A percentile compares a stretch with the other conserved stretches of the same genome.
Evolutionary conservation across 2,113 vertebrate species (phyloP).

Genomic region (Mystacornis crossleyi): DNA sequence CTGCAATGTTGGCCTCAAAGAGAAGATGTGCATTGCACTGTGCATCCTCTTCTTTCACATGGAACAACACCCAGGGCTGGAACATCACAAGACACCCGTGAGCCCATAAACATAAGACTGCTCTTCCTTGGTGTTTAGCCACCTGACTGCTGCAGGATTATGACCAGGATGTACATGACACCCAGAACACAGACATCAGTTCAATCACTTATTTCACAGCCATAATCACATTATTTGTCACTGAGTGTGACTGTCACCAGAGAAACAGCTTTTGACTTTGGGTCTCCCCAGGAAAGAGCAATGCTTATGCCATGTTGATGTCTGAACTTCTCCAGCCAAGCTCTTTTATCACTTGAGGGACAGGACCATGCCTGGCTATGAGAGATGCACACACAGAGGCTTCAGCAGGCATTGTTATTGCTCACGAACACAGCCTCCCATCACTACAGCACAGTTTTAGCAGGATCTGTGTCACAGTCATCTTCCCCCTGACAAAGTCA

Average conservation of each 20-base stretch:
- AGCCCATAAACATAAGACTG: background rate
- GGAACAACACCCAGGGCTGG: accelerated
- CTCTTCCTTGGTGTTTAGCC: background rate
- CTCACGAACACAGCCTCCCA: background rate
- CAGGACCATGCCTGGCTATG: background rate
- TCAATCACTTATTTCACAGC: background rate
- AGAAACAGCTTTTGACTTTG: background rate
- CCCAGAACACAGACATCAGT: background rate
- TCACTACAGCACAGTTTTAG: background rate
- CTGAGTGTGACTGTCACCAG: background rate
- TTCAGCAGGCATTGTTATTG: background rate
- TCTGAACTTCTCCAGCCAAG: background rate
- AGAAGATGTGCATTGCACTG: background rate
- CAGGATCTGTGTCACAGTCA: accelerated
- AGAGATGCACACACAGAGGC: background rate
- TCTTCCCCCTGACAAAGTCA: background rate
- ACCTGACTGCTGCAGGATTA: background rate
- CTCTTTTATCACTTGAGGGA: background rate
- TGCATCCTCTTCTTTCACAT: accelerated
- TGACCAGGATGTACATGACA: accelerated
- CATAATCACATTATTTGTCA: background rate
- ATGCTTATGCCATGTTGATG: accelerated
- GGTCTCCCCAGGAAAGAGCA: background rate
- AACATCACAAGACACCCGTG: background rate
- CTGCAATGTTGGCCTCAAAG: background rate